These are phyloP conservation scores for Hippopotamus amphibius DNA, from an alignment of 2,113 vertebrate genomes.

Conservation along the genomic window DNA sequence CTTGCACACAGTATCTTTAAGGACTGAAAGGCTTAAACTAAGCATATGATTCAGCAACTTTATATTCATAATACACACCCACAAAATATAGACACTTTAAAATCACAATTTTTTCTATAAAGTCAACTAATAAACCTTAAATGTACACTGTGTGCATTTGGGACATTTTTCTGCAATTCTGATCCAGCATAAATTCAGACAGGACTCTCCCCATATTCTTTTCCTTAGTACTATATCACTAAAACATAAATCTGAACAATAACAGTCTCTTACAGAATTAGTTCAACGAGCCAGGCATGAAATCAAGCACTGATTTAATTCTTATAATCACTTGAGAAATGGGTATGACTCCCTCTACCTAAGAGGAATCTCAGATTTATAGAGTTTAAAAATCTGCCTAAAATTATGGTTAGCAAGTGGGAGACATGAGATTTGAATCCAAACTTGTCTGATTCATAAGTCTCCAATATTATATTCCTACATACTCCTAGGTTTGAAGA, in stretches of 20 bases:
- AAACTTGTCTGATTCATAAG: not conserved
- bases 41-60: not conserved
- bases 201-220: not conserved
- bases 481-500: not conserved
- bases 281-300: not conserved
- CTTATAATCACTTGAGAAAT: not conserved
- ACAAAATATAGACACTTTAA: not conserved
- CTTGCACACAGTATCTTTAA: not conserved
- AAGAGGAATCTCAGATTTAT: constrained; percentile 7
- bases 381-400: not conserved
- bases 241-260: constrained; percentile 39
- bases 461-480: not conserved
- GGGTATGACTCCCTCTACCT: not conserved
- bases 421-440: not conserved
- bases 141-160: not conserved
- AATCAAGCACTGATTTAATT: constrained; percentile 33
- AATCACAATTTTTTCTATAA: not conserved
- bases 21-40: not conserved
- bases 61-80: not conserved
- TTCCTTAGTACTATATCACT: constrained; percentile 12
- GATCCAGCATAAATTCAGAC: not conserved
- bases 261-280: not conserved
- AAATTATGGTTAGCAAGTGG: not conserved
- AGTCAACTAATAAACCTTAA: not conserved
- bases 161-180: not conserved